Base-by-base conservation (phyloP, 2,888 invertebrate species). In the Atrina japonica region DNA sequence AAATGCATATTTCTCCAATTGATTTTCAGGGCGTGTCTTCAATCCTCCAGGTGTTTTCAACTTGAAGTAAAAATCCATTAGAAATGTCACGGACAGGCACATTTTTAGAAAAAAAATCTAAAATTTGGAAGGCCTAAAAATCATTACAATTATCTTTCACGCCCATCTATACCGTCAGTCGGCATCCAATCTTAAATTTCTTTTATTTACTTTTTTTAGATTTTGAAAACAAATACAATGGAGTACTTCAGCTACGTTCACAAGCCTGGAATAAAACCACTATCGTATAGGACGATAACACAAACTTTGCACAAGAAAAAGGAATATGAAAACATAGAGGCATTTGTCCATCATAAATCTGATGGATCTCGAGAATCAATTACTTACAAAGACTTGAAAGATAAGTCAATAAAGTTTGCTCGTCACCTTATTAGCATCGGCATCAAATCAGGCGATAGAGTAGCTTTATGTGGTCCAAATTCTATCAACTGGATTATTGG, bases 401-500 rank as follows among this genome's bases (percentile, higher is more conserved):
- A 30, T 11, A 47, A 61, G 30, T n/a, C 61, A 11, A 21, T 11
- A 9, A 41, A 49, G 49, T 21, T 61, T 16, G 61, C 61, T 16
- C 27, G 23, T 11, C 49, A 47, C 23, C 61, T 61, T 5, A 30
- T 61, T 14, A 27, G 27, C 29, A 52, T 30, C n/a, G 67, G 67
- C 1, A 60, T 67, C 21, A 21, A 53, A 35, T 29, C 52, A 41
- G 60, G 53, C n/a, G 67, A 67, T n/a, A 47, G 60, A 7, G 43
- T 67, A 6, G 60, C 52, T 0, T 18, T 67, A 9, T 67, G 60
- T 23, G 67, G 60, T n/a, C 67, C 67, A 29, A 67, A 67, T 16
- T 60, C 67, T 1, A 9, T 67, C 7, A 43, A 60, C 11, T 53
- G 67, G 60, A 50, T 67, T 11, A 30, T 67, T 7, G 67, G 52